These are phyloP conservation scores for Cosmorhoe ocellata DNA, from an alignment of 2,888 invertebrate genomes.

Conservation along the genomic window DNA sequence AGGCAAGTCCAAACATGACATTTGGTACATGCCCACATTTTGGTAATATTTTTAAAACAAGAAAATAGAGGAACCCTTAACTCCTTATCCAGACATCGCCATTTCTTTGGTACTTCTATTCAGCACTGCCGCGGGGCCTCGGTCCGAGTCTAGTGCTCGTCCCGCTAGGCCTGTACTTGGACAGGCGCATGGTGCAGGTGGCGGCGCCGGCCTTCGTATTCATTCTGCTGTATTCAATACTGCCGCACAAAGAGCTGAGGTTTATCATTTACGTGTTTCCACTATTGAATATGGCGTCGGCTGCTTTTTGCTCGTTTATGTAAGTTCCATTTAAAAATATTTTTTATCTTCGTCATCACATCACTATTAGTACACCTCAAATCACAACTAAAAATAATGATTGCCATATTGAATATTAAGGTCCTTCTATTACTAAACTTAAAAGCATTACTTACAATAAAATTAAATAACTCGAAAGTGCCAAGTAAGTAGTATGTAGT, in stretches of 20 bases:
- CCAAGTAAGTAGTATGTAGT: no score
- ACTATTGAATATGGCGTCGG: constrained; percentile 93
- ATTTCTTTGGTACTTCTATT: constrained; percentile 99
- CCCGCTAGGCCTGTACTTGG: constrained; percentile 89
- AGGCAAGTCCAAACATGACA: no score
- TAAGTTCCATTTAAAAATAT: constrained; percentile 78
- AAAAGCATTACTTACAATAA: no score
- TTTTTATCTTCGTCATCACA: no score
- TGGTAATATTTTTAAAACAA: no score
- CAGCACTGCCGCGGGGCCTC: constrained; percentile 96
- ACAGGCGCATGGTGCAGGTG: constrained; percentile 86
- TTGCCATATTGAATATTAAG: no score
- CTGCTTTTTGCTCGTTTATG: constrained; percentile 93
- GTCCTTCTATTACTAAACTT: no score
- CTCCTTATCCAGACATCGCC: constrained; percentile 88
- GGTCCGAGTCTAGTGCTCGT: constrained; percentile 90
- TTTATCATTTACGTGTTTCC: constrained; percentile 99
- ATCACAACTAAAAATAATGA: no score
- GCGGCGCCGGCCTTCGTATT: constrained; percentile 89
- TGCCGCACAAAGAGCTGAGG: constrained; percentile 98
- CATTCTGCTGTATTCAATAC: constrained; percentile 94
- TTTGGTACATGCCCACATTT: no score
- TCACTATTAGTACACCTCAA: no score
- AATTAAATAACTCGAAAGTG: no score
- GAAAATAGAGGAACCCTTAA: no score